A percentile compares a stretch with the other conserved stretches of the same genome.
Evolutionary conservation across 2,797 vertebrate genomes (phyloP).

Genomic region (Phoebastria nigripes): DNA sequence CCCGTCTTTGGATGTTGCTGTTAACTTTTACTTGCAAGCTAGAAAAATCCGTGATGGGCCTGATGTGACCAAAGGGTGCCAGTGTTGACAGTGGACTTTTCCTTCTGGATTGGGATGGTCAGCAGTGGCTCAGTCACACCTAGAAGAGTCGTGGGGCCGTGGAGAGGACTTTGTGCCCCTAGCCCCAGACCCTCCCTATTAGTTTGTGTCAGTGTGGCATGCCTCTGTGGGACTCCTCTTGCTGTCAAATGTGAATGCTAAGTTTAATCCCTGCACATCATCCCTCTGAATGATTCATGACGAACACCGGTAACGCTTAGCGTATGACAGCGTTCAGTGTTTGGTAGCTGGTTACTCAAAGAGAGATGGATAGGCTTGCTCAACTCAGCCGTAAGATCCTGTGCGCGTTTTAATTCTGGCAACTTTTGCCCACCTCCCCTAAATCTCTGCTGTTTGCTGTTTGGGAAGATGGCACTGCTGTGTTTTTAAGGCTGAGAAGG

Average conservation of each 20-base stretch:
- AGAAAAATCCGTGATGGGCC: neutral
- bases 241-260: neutral
- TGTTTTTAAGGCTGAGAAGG: neutral
- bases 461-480: neutral
- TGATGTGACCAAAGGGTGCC: neutral
- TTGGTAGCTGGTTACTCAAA: neutral
- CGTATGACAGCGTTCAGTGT: neutral
- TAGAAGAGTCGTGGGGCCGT: fast-evolving
- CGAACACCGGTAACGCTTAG: fast-evolving
- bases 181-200: neutral
- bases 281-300: constrained; percentile 2
- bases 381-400: neutral
- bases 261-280: neutral
- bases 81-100: neutral
- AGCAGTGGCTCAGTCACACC: neutral
- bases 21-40: neutral
- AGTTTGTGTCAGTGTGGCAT: neutral
- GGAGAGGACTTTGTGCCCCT: neutral
- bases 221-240: neutral
- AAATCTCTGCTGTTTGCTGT: neutral
- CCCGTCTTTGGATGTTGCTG: neutral
- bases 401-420: neutral
- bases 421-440: neutral
- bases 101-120: neutral
- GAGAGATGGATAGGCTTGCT: neutral